Evolutionary conservation across 1,140 invertebrate genomes (phyloP).

Genomic region (Hylyphantes graminicola): DNA sequence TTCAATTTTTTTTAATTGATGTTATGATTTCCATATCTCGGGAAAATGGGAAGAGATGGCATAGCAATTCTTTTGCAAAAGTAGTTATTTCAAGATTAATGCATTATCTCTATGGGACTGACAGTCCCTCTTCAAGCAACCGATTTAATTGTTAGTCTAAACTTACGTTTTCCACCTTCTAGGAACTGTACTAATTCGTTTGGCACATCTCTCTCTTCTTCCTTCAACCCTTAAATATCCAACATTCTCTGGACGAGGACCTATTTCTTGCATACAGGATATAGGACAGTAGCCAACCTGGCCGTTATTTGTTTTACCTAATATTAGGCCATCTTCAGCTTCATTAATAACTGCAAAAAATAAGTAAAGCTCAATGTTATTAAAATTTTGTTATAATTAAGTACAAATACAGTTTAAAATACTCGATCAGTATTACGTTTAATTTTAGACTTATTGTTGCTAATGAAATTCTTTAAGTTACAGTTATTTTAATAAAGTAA

Average conservation of each 20-base stretch:
- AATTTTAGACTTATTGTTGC: too few relatives aligned
- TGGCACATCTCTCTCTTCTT: constrained; percentile 61
- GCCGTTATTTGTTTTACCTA: constrained; percentile 72
- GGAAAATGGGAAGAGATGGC: too few relatives aligned
- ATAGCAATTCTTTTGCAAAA: too few relatives aligned
- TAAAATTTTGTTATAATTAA: background rate
- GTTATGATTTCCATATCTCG: too few relatives aligned
- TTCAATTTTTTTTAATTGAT: too few relatives aligned
- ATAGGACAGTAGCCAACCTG: constrained; percentile 84
- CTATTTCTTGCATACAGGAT: constrained; percentile 90
- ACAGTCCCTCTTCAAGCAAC: too few relatives aligned
- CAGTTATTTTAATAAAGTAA: too few relatives aligned
- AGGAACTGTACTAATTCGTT: constrained; percentile 47
- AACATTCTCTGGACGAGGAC: constrained; percentile 69
- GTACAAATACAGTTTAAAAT: background rate
- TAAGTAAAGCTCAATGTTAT: background rate
- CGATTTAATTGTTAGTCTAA: background rate
- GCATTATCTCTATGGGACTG: too few relatives aligned
- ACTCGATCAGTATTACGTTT: too few relatives aligned
- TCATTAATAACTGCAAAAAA: constrained; percentile 42
- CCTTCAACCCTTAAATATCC: constrained; percentile 62
- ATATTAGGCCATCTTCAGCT: constrained; percentile 45
- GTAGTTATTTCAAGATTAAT: too few relatives aligned
- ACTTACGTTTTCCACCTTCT: constrained; percentile 61
- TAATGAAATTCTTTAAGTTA: too few relatives aligned